A percentile compares a stretch with the other conserved stretches of the same genome.
phyloP scores from a whole-genome alignment of 2,888 invertebrate species.

The Patella ulyssiponensis region DNA sequence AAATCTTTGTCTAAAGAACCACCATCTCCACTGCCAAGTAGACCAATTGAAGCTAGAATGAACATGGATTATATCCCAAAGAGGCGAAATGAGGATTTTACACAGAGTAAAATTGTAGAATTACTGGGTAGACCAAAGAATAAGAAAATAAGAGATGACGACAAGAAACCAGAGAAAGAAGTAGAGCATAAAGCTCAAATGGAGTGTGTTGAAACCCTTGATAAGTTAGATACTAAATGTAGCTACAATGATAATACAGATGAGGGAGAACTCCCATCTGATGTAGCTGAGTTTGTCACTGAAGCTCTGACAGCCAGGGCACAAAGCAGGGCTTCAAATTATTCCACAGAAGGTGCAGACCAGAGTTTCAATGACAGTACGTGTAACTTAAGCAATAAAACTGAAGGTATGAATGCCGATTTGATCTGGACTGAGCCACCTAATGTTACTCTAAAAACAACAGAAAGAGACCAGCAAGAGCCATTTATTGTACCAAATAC shows the following conservation, averaged over 20 bases:
- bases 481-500: slow-evolving; percentile 32
- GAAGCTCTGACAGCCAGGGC: slow-evolving; percentile 29
- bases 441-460: not conserved
- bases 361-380: not conserved
- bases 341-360: not conserved
- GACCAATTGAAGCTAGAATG: not conserved
- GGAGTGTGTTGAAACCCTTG: not conserved
- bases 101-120: slow-evolving; percentile 1
- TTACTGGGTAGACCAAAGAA: not conserved
- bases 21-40: not conserved
- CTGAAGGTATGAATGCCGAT: not conserved
- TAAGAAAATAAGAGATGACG: too few relatives aligned
- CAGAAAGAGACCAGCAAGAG: slow-evolving; percentile 4
- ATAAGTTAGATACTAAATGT: not conserved
- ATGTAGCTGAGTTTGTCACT: slow-evolving; percentile 63
- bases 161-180: not conserved
- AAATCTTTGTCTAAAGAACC: not conserved
- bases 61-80: not conserved
- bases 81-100: not conserved
- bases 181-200: not conserved
- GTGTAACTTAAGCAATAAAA: not conserved
- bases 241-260: not conserved
- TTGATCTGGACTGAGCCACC: not conserved
- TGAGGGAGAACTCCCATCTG: slow-evolving; percentile 51
- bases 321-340: slow-evolving; percentile 4